These are phyloP conservation scores for Xestia sexstrigata DNA, from an alignment of 2,888 invertebrate genomes.

Conservation along the genomic window DNA sequence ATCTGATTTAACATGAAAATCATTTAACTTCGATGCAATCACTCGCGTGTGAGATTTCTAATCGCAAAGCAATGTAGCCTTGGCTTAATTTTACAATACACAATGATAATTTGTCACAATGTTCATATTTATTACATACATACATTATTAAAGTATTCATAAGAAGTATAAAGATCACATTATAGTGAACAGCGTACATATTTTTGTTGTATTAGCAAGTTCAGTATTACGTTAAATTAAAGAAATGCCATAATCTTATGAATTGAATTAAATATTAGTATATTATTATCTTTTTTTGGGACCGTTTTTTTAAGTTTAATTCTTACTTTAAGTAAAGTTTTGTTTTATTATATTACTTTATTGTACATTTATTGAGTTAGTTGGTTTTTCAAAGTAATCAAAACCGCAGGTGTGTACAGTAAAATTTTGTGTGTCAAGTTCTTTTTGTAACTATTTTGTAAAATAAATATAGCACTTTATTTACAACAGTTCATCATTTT, in stretches of 20 bases:
- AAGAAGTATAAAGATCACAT: slow-evolving; percentile 68
- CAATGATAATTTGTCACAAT: slow-evolving; percentile 71
- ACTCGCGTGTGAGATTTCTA: slow-evolving; percentile 65
- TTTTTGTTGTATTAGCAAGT: slow-evolving; percentile 89
- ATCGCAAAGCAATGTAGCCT: slow-evolving; percentile 66
- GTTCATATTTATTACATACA: slow-evolving; percentile 71
- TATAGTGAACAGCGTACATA: slow-evolving; percentile 83
- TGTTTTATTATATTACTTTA: slow-evolving; percentile 78
- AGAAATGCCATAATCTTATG: slow-evolving; percentile 89
- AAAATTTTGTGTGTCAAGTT: slow-evolving; percentile 88
- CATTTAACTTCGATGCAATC: slow-evolving; percentile 64
- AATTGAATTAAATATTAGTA: slow-evolving; percentile 84
- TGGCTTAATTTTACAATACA: slow-evolving; percentile 68
- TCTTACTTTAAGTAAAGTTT: slow-evolving; percentile 81
- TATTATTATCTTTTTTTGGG: slow-evolving; percentile 79
- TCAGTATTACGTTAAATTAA: slow-evolving; percentile 88
- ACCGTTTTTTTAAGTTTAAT: slow-evolving; percentile 82
- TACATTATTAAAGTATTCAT: slow-evolving; percentile 60
- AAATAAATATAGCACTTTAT: slow-evolving; percentile 91
- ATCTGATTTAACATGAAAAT: slow-evolving; percentile 47
- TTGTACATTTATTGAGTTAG: slow-evolving; percentile 86
- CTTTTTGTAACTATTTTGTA: slow-evolving; percentile 90
- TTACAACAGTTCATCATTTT: slow-evolving; percentile 82
- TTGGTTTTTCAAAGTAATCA: slow-evolving; percentile 80
- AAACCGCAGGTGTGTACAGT: slow-evolving; percentile 89